Base-by-base conservation (phyloP, 2,888 invertebrate species). In the Hyppa rectilinea region DNA sequence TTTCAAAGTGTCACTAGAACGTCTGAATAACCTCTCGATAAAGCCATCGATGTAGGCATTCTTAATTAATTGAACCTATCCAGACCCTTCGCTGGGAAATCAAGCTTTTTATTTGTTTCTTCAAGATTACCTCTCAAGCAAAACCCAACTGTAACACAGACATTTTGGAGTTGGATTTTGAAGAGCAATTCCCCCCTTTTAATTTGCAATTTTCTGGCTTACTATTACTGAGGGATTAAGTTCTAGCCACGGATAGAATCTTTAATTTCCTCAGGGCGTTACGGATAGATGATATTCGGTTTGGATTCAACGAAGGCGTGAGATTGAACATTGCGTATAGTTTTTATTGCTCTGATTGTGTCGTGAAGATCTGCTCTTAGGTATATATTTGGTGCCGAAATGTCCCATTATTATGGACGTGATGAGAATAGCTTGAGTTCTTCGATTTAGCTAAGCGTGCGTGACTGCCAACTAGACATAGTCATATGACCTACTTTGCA, bases 191-290 rank as follows among this genome's bases (percentile, higher is more conserved):
- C 10, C 12, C 12, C 29, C 23, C 83, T 89, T 93, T 94, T 95
- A 95, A 95, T 95, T 95, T 95, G 93, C 95, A 94, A 95, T 95
- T 94, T 94, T 93, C 94, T 89, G 91, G 91, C 91, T 92, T 92
- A 94, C 92, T 93, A 92, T 93, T 93, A 92, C 91, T 82, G 87
- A 81, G 90, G 91, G 93, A 95, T 95, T 95, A 94, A 94, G 93
- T 91, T 90, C 92, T 92, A 91, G 92, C 89, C 82, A 85, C 89
- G 93, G 93, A 94, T 93, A 94, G 94, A 95, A 95, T 95, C 94
- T 95, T 94, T 95, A 95, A 95, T 95, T 95, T 95, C 95, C 95
- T 94, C 87, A 84, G 93, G 92, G 92, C 91, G 91, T 91, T 90
- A 87, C 89, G 87, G 85, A 81, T 87, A 85, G 88, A 88, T 89